Conservation (phyloP, 2,797 vertebrate species). For the Liparis tanakae region DNA sequence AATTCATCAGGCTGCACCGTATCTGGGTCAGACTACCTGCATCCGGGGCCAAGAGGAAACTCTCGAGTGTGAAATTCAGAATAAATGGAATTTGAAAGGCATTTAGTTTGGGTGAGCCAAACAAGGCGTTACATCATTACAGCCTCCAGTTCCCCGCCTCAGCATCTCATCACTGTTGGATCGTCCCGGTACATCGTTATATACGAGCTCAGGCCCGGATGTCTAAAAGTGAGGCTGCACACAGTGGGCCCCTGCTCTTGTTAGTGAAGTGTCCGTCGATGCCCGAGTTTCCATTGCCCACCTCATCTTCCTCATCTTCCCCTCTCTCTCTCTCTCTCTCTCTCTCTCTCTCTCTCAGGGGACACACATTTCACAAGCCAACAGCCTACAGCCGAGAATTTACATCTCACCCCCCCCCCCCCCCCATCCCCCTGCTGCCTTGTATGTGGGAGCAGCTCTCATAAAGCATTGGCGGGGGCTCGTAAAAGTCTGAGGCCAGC, state of each 20-base stretch:
- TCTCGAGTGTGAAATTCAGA: slow-evolving; percentile 29
- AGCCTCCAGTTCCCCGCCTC: slow-evolving; percentile 1
- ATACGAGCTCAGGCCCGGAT: neutral
- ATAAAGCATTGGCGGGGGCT: slow-evolving; percentile 73
- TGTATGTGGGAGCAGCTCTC: slow-evolving; percentile 52
- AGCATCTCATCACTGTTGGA: slow-evolving; percentile 11
- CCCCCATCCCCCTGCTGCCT: slow-evolving; percentile 39
- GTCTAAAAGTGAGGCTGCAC: neutral
- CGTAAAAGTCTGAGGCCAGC: slow-evolving; percentile 72
- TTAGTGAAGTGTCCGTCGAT: slow-evolving; percentile 25
- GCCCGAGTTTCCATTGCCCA: slow-evolving; percentile 29
- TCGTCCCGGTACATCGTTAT: slow-evolving; percentile 19
- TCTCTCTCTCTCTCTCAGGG: slow-evolving; percentile 26
- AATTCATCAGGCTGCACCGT: slow-evolving; percentile 51
- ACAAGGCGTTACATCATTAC: slow-evolving; percentile 40
- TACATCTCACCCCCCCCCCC: slow-evolving; percentile 36
- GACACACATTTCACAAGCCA: slow-evolving; percentile 50
- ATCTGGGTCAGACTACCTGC: slow-evolving; percentile 63
- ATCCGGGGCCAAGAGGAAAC: slow-evolving; percentile 28
- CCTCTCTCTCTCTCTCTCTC: slow-evolving; percentile 20
- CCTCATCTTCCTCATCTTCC: slow-evolving; percentile 28
- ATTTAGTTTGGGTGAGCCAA: slow-evolving; percentile 29
- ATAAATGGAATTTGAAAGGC: slow-evolving; percentile 41
- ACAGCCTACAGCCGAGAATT: slow-evolving; percentile 60
- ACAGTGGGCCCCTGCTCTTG: slow-evolving; percentile 20